These are phyloP conservation scores for Cantharis rustica DNA, from an alignment of 2,888 invertebrate species.

Conservation along the genomic window DNA sequence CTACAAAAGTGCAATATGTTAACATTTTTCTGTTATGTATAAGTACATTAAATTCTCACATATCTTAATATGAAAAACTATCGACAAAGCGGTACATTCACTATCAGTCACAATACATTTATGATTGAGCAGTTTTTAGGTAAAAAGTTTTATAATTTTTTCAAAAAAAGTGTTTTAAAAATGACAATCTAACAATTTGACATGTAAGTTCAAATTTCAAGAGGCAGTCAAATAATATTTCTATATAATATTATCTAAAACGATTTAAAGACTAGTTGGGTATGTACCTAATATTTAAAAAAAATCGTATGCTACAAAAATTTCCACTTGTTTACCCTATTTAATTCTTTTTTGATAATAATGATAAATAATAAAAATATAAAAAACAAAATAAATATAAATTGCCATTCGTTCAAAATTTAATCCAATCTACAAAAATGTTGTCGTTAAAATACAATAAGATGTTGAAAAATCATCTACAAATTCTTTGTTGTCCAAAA, in stretches of 20 bases:
- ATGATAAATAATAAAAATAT: conserved; percentile 39
- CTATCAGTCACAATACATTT: conserved; percentile 35
- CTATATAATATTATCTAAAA: background rate
- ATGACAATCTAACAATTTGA: conserved; percentile 22
- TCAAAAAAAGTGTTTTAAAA: background rate
- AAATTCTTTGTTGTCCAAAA: conserved; percentile 27
- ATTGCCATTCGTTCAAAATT: background rate
- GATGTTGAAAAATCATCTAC: conserved; percentile 17
- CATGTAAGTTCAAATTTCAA: conserved; percentile 33
- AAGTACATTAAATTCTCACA: conserved; percentile 37
- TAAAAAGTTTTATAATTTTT: background rate
- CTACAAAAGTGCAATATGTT: conserved; percentile 29
- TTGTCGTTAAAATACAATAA: conserved; percentile 5
- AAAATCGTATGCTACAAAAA: background rate
- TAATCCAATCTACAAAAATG: background rate
- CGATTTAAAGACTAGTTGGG: conserved; percentile 43
- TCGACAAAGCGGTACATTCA: conserved; percentile 36
- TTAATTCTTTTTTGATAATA: conserved; percentile 15
- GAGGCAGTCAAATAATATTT: conserved; percentile 48
- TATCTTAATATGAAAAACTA: conserved; percentile 28
- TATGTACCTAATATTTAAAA: conserved; percentile 22
- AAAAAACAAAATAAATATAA: conserved; percentile 21
- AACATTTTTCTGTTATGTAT: conserved; percentile 17
- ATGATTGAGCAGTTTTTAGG: conserved; percentile 28
- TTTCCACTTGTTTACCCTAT: background rate